These are phyloP conservation scores for Cryptoprocta ferox DNA, from an alignment of 2,797 vertebrate genomes.

Conservation along the genomic window DNA sequence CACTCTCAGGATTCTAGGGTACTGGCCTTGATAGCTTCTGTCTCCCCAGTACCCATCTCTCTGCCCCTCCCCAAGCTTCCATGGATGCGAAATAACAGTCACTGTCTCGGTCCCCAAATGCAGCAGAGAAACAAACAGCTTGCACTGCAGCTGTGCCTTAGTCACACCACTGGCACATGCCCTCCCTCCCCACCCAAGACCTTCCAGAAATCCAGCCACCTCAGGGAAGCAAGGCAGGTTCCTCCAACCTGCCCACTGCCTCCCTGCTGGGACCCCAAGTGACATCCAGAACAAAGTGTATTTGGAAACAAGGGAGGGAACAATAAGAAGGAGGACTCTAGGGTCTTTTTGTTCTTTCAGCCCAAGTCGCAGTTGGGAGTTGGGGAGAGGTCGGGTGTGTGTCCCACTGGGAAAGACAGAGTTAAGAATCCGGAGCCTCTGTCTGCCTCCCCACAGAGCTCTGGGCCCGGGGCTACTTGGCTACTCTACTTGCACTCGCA, in stretches of 20 bases:
- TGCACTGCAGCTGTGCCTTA: neutral
- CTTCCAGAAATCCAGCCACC: neutral
- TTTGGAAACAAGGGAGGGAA: neutral
- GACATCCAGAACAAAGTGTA: neutral
- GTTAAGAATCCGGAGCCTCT: neutral
- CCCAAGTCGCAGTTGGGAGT: no score
- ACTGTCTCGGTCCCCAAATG: neutral
- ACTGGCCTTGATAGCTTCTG: neutral
- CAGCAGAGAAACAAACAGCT: neutral
- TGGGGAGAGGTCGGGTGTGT: neutral
- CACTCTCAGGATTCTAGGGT: neutral
- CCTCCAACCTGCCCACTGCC: neutral
- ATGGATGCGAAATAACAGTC: neutral
- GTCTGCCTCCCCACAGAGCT: neutral
- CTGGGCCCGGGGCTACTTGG: rapidly evolving
- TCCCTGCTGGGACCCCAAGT: neutral
- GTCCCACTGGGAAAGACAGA: neutral
- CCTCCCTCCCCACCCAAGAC: neutral
- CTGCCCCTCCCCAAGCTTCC: neutral
- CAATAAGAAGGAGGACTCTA: neutral
- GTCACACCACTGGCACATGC: no score
- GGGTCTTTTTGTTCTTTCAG: neutral
- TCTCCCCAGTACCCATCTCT: neutral
- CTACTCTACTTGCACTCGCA: no score
- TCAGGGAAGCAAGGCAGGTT: neutral